Evolutionary conservation across 2,888 invertebrate species (phyloP), one percentile per base, ranked within the genome.

Genomic region (Drosophila demipolita): DNA sequence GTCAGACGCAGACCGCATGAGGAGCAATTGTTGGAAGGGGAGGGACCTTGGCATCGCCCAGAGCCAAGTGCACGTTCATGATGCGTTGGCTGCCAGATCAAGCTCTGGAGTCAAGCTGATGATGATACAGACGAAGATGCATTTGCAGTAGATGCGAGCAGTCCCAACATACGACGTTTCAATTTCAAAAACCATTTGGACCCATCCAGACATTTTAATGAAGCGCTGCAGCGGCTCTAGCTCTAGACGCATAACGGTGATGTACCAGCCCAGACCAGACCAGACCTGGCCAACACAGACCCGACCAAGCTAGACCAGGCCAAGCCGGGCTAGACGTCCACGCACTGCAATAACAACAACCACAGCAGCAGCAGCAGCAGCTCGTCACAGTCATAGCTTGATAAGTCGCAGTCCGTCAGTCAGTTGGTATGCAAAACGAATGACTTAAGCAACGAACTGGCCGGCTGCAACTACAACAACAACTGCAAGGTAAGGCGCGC

Each of bases 201-300:
- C 85, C 76, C 74, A 89, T 89, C 80, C 73, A 89, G 89, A 90
- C 89, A 84, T 89, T 87, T 87, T 88, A 88, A 88, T 87, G 87
- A 87, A 87, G 78, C 85, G 84, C 78, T 78, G 78, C 78, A 23
- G 23, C 77, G 75, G 75, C 67, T 59, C 50, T 38, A 48, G 72
- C 71, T 50, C 40, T 33, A 67, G 62, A 63, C 62, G 62, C 49
- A 62, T 67, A 63, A 63, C 67, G 67, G 66, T 48, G 57, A 62
- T 29, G n/a, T 50, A 32, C 23, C 49, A 45, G 45, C 11, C 20
- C 64, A 48, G 52, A 23, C 71, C 83, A 67, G 69, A 26, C 50
- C 38, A 33, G 68, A 49, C 73, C 86, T 62, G 77, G 61, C 66
- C 45, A 64, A 65, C 54, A 54, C 50, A 50, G 35, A 38, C 26